phyloP scores from a whole-genome alignment of 2,888 invertebrate genomes.

The Drosophila melanosoma region DNA sequence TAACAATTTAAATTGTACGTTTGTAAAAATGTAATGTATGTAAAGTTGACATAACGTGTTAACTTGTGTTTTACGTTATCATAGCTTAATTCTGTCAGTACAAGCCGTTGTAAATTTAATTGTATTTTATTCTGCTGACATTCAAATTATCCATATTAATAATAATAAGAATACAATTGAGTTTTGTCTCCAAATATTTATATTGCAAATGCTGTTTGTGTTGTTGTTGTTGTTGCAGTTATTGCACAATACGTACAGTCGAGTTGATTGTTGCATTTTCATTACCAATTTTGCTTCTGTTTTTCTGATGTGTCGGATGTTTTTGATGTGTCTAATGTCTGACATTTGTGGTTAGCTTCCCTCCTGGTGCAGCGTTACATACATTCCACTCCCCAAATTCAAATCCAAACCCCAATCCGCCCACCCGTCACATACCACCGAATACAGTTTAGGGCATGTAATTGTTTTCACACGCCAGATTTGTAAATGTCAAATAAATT shows the following conservation, averaged over 20 bases:
- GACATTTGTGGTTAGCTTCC: slow-evolving; percentile 39
- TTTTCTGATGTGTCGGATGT: slow-evolving; percentile 19
- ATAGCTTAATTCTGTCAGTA: background rate
- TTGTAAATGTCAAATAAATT: slow-evolving; percentile 72
- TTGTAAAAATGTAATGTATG: background rate
- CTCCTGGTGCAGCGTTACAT: slow-evolving; percentile 9
- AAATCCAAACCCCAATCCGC: background rate
- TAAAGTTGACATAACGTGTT: background rate
- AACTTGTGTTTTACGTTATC: background rate
- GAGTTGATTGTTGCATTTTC: slow-evolving; percentile 46
- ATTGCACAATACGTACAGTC: slow-evolving; percentile 31
- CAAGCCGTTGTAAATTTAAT: background rate
- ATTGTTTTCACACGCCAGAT: slow-evolving; percentile 78
- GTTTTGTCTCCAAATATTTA: background rate
- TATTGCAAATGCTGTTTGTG: background rate
- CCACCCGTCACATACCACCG: background rate
- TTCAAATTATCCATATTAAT: background rate
- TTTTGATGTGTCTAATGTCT: slow-evolving; percentile 18
- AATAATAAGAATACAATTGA: background rate
- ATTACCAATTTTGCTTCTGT: slow-evolving; percentile 41
- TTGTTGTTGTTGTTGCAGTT: slow-evolving; percentile 4
- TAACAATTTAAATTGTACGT: background rate
- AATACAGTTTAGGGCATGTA: slow-evolving; percentile 49
- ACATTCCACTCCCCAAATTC: background rate
- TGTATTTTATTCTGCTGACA: background rate